Conservation (phyloP, 2,113 vertebrate species). For the Bubo blakistoni region DNA sequence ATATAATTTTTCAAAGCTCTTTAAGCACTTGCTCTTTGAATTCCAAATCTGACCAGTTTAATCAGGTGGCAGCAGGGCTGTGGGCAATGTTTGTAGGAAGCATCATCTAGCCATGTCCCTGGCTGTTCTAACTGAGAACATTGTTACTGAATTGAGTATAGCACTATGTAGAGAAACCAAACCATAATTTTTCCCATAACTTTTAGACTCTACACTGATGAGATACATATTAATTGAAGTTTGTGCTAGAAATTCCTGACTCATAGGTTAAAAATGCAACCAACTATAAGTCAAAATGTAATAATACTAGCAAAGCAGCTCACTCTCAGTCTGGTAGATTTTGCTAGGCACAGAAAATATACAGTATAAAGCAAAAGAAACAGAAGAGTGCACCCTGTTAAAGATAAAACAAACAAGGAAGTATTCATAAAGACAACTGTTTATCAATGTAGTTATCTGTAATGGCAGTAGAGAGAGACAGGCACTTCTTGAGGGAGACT, state of each 20-base stretch:
- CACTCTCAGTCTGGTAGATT: not conserved
- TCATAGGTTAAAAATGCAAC: not conserved
- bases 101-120: not conserved
- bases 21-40: not conserved
- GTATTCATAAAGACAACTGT: conserved; percentile 29
- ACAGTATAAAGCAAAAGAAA: not conserved
- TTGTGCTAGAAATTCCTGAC: not conserved
- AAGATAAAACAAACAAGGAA: conserved; percentile 28
- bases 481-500: not conserved
- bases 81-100: not conserved
- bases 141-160: not conserved
- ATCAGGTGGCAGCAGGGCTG: not conserved
- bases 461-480: not conserved
- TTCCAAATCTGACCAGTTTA: not conserved
- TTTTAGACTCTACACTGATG: not conserved
- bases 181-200: not conserved
- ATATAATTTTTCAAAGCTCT: not conserved
- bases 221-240: not conserved
- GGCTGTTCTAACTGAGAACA: not conserved
- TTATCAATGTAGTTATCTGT: not conserved
- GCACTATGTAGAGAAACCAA: not conserved
- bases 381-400: not conserved
- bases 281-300: not conserved
- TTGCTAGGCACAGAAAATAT: not conserved
- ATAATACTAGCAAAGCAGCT: not conserved